Conservation (phyloP, 2,113 vertebrate species). For the Phaethornis superciliosus region DNA sequence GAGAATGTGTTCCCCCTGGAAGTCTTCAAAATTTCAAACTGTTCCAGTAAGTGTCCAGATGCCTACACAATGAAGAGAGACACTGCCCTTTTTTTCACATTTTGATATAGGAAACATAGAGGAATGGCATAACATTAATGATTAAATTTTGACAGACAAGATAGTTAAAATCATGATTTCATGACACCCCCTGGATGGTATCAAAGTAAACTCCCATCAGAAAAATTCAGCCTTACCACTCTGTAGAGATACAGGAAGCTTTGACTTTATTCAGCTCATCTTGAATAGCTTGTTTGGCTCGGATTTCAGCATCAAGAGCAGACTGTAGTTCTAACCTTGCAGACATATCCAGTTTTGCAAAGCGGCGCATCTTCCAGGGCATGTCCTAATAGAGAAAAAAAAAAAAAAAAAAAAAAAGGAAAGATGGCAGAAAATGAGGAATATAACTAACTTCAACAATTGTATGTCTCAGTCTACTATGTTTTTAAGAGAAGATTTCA, state of each 20-base stretch:
- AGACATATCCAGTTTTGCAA: constrained; percentile 98
- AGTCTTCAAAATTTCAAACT: not conserved
- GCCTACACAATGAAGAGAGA: not conserved
- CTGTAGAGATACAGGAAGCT: constrained; percentile 91
- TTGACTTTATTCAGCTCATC: constrained; percentile 97
- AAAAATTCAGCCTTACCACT: constrained; percentile 83
- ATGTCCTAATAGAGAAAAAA: constrained; percentile 83
- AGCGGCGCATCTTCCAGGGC: constrained; percentile 98
- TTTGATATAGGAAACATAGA: not conserved
- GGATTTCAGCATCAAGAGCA: constrained; percentile 95
- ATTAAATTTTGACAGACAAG: not conserved
- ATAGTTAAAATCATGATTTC: not conserved
- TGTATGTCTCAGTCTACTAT: not conserved
- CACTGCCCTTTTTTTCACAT: not conserved
- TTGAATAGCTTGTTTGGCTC: constrained; percentile 95
- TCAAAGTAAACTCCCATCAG: not conserved
- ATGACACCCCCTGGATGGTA: not conserved
- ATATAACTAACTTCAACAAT: not conserved
- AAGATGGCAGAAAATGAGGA: not conserved
- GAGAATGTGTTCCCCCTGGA: not conserved
- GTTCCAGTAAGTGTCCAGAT: not conserved
- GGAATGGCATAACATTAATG: not conserved
- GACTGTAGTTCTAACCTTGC: constrained; percentile 96
- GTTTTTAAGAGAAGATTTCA: not conserved
- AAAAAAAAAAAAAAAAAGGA: not conserved